These are phyloP conservation scores for Timema podura DNA, from an alignment of 2,888 invertebrate genomes.

Conservation along the genomic window DNA sequence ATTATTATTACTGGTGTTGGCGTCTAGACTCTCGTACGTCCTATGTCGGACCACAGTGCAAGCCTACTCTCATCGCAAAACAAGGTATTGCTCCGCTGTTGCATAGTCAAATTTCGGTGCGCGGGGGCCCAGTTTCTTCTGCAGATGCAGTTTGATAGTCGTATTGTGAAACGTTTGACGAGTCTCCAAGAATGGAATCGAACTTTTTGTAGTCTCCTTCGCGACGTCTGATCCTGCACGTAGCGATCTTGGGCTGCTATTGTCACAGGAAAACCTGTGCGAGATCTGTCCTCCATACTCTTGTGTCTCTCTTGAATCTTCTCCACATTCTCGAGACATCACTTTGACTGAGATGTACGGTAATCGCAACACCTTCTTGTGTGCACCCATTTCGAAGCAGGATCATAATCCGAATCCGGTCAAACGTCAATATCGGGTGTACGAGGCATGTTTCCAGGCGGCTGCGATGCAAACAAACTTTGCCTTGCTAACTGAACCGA, in stretches of 20 bases:
- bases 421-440: too few species aligned
- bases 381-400: not conserved
- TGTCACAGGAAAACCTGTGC: constrained; percentile 5
- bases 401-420: too few species aligned
- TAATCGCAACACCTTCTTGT: not conserved
- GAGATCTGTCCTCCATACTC: not conserved
- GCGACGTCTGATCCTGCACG: not conserved
- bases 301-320: not conserved
- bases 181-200: not conserved
- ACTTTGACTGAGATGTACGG: constrained; percentile 6
- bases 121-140: not conserved
- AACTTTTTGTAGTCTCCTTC: not conserved
- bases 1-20: not conserved
- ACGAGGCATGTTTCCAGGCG: too few species aligned
- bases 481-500: too few species aligned
- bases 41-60: not conserved
- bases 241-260: not conserved
- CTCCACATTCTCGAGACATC: not conserved
- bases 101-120: not conserved
- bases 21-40: not conserved
- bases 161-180: not conserved
- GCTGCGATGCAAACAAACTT: too few species aligned
- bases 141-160: not conserved
- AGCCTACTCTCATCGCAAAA: constrained; percentile 10
- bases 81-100: not conserved